phyloP scores from a whole-genome alignment of 1,140 invertebrate genomes.

The Scaptomyza hsui region DNA sequence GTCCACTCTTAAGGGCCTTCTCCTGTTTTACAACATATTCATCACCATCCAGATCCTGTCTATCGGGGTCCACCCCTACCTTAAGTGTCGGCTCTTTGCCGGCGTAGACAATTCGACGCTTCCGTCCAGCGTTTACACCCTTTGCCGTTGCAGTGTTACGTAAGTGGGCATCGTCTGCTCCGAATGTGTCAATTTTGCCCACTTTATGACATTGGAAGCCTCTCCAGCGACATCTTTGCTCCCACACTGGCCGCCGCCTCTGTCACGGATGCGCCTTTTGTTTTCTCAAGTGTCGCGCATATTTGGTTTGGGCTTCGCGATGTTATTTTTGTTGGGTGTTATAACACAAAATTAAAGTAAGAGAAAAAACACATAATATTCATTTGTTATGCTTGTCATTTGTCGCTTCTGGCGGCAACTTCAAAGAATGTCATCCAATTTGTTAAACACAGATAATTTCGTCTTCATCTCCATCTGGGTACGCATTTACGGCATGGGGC shows the following conservation, averaged over 20 bases:
- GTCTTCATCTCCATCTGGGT: constrained; percentile 42
- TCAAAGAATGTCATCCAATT: constrained; percentile 80
- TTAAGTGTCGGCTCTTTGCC: constrained; percentile 31
- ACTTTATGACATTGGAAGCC: constrained; percentile 68
- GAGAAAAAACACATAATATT: constrained; percentile 63
- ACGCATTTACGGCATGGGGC: constrained; percentile 29
- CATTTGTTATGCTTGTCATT: constrained; percentile 83
- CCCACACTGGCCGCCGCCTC: constrained; percentile 12
- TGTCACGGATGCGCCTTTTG: constrained; percentile 50
- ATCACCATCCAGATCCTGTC: constrained; percentile 40
- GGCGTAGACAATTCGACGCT: constrained; percentile 83
- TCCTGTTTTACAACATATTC: constrained; percentile 50
- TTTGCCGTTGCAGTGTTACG: constrained; percentile 52
- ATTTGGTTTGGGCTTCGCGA: constrained; percentile 32
- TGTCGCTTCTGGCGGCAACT: constrained; percentile 72
- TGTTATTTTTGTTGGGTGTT: constrained; percentile 52
- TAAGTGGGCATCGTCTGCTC: constrained; percentile 46
- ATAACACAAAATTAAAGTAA: constrained; percentile 34
- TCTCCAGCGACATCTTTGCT: neutral
- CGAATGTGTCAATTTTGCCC: constrained; percentile 74
- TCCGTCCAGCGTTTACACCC: constrained; percentile 69
- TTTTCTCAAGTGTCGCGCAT: constrained; percentile 72
- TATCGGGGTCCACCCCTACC: constrained; percentile 18
- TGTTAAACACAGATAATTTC: constrained; percentile 79
- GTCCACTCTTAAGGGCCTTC: constrained; percentile 59